These are phyloP conservation scores for Dasypus novemcinctus DNA, from an alignment of 2,113 vertebrate genomes.

Conservation along the genomic window DNA sequence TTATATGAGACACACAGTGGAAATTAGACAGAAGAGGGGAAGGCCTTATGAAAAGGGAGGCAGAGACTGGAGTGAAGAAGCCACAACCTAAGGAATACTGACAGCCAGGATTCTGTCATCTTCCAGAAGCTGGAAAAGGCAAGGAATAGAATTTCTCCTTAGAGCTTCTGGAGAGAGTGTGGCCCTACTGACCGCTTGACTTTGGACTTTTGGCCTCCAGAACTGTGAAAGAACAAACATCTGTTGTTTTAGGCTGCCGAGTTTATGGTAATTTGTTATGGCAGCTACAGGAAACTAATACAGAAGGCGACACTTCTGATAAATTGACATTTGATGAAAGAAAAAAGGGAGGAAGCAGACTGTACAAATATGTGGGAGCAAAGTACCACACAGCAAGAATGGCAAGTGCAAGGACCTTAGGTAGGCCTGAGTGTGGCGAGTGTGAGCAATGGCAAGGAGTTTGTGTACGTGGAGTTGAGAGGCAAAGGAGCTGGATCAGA, in stretches of 20 bases:
- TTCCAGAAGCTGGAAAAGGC: no score
- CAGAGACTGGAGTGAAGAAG: no score
- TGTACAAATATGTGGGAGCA: background rate
- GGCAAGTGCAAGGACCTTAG: background rate
- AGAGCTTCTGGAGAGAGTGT: background rate
- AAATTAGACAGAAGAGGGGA: background rate
- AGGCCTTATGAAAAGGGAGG: no score
- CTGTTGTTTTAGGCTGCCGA: background rate
- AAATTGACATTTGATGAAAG: background rate
- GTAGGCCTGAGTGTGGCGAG: accelerated
- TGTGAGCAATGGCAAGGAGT: background rate
- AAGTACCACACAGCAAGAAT: background rate
- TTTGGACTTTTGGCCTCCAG: no score
- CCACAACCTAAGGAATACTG: no score
- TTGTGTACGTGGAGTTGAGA: no score
- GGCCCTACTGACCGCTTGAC: background rate
- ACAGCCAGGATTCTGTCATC: no score
- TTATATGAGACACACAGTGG: background rate
- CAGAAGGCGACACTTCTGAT: background rate
- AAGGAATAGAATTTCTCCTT: background rate
- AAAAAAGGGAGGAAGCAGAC: background rate
- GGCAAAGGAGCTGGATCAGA: background rate
- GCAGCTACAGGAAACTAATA: background rate
- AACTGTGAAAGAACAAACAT: no score
- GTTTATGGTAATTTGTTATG: background rate